Evolutionary conservation across 2,113 vertebrate genomes (phyloP).

Genomic region (Anas platyrhynchos): DNA sequence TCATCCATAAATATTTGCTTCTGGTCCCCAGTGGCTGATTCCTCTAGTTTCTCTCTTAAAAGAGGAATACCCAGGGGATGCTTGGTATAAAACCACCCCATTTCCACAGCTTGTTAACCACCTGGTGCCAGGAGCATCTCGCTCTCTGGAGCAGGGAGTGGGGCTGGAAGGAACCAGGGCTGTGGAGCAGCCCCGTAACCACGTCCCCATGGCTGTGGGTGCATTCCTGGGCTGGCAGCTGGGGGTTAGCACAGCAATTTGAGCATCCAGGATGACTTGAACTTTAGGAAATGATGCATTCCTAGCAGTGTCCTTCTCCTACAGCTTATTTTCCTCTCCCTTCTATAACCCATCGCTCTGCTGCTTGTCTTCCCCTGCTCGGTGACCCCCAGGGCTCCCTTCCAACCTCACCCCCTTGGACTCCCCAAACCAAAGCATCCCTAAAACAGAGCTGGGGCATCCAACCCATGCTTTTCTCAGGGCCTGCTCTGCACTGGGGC

Average conservation of each 20-base stretch:
- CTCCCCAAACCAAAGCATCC: not conserved
- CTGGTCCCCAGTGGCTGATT: constrained; percentile 9
- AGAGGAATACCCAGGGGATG: not conserved
- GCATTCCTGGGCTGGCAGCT: not conserved
- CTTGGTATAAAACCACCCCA: not conserved
- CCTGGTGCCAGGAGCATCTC: not conserved
- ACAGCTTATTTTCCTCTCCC: not conserved
- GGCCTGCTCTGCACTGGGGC: not conserved
- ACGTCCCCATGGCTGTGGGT: not conserved
- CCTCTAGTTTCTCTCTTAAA: not conserved
- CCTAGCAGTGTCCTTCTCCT: not conserved
- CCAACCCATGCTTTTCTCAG: not conserved
- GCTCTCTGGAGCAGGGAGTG: not conserved
- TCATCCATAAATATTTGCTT: constrained; percentile 49
- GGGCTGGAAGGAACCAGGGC: not conserved
- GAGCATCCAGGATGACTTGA: not conserved
- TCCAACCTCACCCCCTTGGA: not conserved
- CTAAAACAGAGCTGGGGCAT: not conserved
- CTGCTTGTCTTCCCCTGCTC: not conserved
- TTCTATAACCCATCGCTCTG: not conserved
- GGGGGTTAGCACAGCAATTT: constrained; percentile 26
- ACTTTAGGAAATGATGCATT: not conserved
- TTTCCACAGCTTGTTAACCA: not conserved
- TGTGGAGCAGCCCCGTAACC: not conserved
- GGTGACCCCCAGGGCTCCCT: not conserved